These are phyloP conservation scores for Aricia artaxerxes DNA, from an alignment of 2,888 invertebrate genomes.

Conservation along the genomic window DNA sequence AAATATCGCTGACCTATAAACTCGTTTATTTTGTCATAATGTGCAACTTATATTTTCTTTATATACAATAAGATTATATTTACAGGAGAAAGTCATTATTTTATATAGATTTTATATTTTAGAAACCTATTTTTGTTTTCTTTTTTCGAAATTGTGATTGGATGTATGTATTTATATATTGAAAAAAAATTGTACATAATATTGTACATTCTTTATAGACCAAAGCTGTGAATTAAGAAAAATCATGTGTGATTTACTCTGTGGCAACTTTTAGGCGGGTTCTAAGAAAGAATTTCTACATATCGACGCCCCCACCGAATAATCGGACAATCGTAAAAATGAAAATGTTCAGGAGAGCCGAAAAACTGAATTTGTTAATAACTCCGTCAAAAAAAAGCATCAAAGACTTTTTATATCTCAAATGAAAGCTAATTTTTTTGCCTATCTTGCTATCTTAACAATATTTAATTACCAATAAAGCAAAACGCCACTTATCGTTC, in stretches of 20 bases:
- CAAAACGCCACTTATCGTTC: too few relatives aligned
- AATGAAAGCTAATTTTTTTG: too few relatives aligned
- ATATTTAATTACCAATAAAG: too few relatives aligned
- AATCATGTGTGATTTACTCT: constrained; percentile 40
- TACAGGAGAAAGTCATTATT: constrained; percentile 16
- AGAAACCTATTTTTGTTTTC: constrained; percentile 40
- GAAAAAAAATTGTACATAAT: constrained; percentile 46
- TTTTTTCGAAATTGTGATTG: constrained; percentile 45
- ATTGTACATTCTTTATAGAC: constrained; percentile 70
- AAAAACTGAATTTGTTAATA: too few relatives aligned
- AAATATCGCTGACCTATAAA: neutral
- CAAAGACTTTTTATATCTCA: too few relatives aligned
- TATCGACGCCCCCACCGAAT: neutral
- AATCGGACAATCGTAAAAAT: too few relatives aligned
- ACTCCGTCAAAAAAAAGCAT: too few relatives aligned
- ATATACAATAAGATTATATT: constrained; percentile 13
- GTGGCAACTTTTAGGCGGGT: neutral
- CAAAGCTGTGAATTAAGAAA: constrained; percentile 76
- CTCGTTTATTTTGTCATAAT: neutral
- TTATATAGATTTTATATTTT: constrained; percentile 45
- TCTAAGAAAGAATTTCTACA: neutral
- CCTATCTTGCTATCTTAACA: too few relatives aligned
- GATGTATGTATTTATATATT: constrained; percentile 44
- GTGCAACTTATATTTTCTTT: neutral
- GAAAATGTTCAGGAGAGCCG: too few relatives aligned